Evolutionary conservation across 2,888 invertebrate genomes (phyloP).

Genomic region (Entomobrya proxima): DNA sequence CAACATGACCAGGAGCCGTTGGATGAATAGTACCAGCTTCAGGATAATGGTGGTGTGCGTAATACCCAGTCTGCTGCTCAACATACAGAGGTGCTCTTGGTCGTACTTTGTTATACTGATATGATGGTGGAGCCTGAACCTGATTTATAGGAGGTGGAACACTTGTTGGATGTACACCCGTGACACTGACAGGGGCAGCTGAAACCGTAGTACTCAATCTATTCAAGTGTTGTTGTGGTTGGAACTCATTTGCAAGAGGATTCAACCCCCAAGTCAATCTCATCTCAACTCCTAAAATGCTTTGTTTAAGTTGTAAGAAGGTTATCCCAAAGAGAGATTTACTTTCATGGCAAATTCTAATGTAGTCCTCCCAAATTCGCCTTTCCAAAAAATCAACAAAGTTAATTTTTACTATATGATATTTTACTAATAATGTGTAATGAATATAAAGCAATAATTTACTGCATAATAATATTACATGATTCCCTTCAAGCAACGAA

Average conservation of each 20-base stretch:
- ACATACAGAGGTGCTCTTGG: not conserved
- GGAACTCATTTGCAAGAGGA: constrained; percentile 81
- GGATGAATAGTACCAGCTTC: not conserved
- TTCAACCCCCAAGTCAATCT: constrained; percentile 87
- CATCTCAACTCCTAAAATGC: constrained; percentile 85
- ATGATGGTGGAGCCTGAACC: not conserved
- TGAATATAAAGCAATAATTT: constrained; percentile 8
- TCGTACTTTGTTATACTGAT: not conserved
- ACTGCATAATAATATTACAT: not conserved
- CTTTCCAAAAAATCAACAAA: too few species aligned
- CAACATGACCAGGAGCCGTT: not conserved
- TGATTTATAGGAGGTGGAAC: not conserved
- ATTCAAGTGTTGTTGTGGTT: constrained; percentile 25
- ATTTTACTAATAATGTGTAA: too few species aligned
- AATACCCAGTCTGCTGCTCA: not conserved
- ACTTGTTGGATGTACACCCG: not conserved
- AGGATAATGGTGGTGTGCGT: not conserved
- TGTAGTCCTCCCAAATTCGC: constrained; percentile 88
- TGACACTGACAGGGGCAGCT: not conserved
- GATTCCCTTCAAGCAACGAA: not conserved
- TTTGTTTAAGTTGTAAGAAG: constrained; percentile 83
- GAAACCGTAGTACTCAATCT: not conserved
- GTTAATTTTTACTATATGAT: constrained; percentile 67
- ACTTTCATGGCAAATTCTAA: constrained; percentile 85
- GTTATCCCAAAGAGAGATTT: constrained; percentile 85